Evolutionary conservation across 1,140 invertebrate species (phyloP), one percentile per base, ranked within the genome.

Genomic region (Drosophila triauraria): DNA sequence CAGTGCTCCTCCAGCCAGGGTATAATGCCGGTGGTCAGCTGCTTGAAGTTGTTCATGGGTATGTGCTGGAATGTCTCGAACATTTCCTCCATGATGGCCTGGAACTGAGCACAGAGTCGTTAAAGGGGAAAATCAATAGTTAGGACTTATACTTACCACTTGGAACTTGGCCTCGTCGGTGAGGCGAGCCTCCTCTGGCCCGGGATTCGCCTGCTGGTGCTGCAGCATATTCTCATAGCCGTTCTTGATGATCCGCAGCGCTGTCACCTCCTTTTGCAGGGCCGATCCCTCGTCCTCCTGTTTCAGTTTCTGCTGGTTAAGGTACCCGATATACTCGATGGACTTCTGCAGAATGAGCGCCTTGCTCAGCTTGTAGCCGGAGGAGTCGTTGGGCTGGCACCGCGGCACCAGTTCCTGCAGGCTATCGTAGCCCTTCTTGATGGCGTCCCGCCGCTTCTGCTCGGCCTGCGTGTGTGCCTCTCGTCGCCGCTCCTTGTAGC

Each of bases 381-480:
- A 96, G 40, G 97, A 95, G 88, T 97, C 96, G 56, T 96, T 97
- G 35, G 95, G 94, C 63, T 95, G 94, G 93, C 98, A 99, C 51
- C 97, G 98, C 3, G 98, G 98, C 6, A 99, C 98, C 74, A 99
- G 93, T 82, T 97, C 96, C 93, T 98, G 97, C 35, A 99, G 93
- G 6, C 96, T 96, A 93, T 98, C 97, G 93, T 99, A 99, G 2
- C 98, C 98, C 93, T 98, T 98, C 91, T 99, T 99, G 64, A 99
- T 99, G 3, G 98, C 98, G 95, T 99, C 98, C 91, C 98, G 94
- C 75, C 98, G 94, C 93, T 99, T 99, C 93, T 99, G 98, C 93
- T 99, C 98, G 4, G 98, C 98, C 93, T 98, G 97, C 0, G 98
- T 99, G 92, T 99, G 98, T 8, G 98, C 98, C 93, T 99, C 98